Base-by-base conservation (phyloP, 2,113 vertebrate genomes). In the Rhea americana region DNA sequence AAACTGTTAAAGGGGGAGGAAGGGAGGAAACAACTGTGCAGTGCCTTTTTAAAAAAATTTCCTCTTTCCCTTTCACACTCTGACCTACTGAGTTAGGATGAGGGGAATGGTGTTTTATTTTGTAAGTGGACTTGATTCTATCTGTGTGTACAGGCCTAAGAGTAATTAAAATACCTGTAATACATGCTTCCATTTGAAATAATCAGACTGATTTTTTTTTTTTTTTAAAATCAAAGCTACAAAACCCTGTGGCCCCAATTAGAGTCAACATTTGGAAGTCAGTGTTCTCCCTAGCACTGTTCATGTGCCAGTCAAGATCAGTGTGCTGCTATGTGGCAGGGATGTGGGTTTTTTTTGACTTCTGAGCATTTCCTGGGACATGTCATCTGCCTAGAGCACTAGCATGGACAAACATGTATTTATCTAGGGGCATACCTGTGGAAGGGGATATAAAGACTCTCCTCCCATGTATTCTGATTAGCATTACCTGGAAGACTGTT, bases 381-480 rank as follows among this genome's bases (percentile, higher is more conserved):
- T 51, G 14, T 74, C 8, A 24, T 73, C 22, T 30, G 18, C 55
- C 56, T 77, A n/a, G 37, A 50, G 28, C 25, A 58, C 17, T 53
- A 32, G 24, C 1, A 1, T 74, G 65, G 88, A 25, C 13, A 88
- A 78, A 72, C 26, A 35, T 1, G 8, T 25, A n/a, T 58, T 86
- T 62, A 43, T 45, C 28, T 24, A 30, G 16, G 18, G 20, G 24
- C 30, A 66, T 19, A 47, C 10, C 10, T 61, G 14, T 70, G 28
- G 56, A 28, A 41, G 68, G 7, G 56, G 30, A 3, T 45, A 10
- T 65, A 41, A 90, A 79, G 37, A 58, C 18, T 77, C 17, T 41
- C 16, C 1, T 0, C 7, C 3, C 1, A 2, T 22, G 16, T 25
- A 19, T n/a, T 61, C 24, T 41, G 28, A 20, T 51, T 21, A 72